Evolutionary conservation across 2,888 invertebrate species (phyloP), one percentile per base, ranked within the genome.

Genomic region (Habroteleia sp.): DNA sequence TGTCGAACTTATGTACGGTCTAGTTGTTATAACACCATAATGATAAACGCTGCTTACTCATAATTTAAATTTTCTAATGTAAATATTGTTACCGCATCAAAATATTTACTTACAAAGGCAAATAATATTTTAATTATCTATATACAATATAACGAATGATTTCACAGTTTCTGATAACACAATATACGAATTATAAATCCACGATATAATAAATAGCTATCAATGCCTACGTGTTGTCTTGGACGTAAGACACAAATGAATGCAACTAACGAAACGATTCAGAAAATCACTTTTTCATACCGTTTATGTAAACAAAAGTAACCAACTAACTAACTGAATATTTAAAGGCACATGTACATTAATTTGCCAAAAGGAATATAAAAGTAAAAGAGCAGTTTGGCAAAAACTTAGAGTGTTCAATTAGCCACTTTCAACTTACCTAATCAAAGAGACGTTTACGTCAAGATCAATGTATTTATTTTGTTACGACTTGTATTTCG

Each of bases 21-120:
- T 75, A 75, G 72, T 73, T 62, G 58, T 75, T 76, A 76, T 58
- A 76, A 72, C 66, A 76, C 72, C 72, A 76, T 63, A 63, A 63
- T 37, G 16, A 74, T 74, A 68, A 68, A 72, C 23, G 69, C 69
- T 66, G 71, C 54, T 66, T 75, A 73, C 5, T 62, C 44, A 56
- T 71, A 71, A 71, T 76, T 72, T 62, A 72, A 62, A 48, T 60
- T 68, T 72, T 72, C 48, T 56, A 76, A 42, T 68, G 72, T 63
- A 72, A 65, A 68, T 76, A 68, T 44, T 73, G 68, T 68, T 68
- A 52, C 33, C 39, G 50, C 50, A 58, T 58, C 62, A 72, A 56
- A 76, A 66, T 66, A 58, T 66, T 76, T 76, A 68, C 50, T 66
- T 66, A 44, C 56, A 66, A 71, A 69, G 10, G 33, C 52, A 65